phyloP scores from a whole-genome alignment of 2,113 vertebrate genomes.

The Brienomyrus longianalis region DNA sequence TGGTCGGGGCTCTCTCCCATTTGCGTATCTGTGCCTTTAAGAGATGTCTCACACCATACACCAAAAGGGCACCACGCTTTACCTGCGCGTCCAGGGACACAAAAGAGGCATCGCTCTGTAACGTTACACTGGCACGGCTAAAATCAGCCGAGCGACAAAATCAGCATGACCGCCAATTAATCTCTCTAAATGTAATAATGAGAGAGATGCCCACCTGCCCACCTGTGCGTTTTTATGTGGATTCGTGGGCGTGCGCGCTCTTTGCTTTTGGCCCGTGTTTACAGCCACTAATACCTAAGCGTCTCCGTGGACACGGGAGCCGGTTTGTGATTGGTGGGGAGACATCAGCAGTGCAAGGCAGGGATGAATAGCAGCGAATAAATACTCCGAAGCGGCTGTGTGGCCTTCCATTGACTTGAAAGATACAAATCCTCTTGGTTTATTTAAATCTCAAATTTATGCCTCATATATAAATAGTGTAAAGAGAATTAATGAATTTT shows the following conservation, averaged over 20 bases:
- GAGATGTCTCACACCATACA: neutral
- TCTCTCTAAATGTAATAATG: neutral
- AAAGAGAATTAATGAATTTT: neutral
- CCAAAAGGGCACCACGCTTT: neutral
- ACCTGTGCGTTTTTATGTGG: neutral
- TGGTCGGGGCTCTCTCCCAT: neutral
- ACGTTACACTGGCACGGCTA: neutral
- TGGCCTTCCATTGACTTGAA: neutral
- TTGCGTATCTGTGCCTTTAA: neutral
- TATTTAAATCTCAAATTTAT: constrained; percentile 6
- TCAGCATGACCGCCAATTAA: neutral
- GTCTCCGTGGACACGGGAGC: neutral
- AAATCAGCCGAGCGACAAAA: neutral
- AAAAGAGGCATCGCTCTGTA: neutral
- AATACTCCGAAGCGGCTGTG: neutral
- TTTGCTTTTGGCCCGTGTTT: neutral
- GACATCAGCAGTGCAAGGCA: neutral
- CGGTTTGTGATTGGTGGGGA: neutral
- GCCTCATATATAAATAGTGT: neutral
- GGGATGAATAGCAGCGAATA: neutral
- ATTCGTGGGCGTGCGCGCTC: neutral
- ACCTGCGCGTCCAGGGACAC: neutral
- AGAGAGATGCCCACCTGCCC: neutral
- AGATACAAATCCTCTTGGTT: constrained; percentile 2
- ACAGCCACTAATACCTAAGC: neutral